Evolutionary conservation across 2,888 invertebrate genomes (phyloP), one percentile per base, ranked within the genome.

Genomic region (Cistogaster globosa): DNA sequence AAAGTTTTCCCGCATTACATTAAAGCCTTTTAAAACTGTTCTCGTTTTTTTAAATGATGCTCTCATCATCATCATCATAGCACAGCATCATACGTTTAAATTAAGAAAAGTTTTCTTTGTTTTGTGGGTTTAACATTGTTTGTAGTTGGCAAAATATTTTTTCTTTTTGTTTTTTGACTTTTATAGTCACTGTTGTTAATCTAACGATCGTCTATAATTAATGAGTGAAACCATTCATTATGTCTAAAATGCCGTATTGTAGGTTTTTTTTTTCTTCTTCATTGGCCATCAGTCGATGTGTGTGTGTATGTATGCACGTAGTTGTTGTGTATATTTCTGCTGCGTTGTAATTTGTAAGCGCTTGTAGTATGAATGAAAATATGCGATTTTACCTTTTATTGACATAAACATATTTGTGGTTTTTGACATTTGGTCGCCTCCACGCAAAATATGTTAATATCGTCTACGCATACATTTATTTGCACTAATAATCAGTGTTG

Each of bases 161-260:
- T 74, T 79, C 55, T 72, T 36, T 36, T 57, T 68, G 45, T 69
- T 74, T 26, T 57, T 55, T 26, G 1, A 26, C 26, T 38, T 57
- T 51, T 67, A 55, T 71, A 80, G 72, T 67, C 79, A 74, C 60
- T 71, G 69, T 63, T 69, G 69, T 77, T 83, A 83, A 83, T 83
- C 82, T 83, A 83, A 77, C 71, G 82, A 83, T 83, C 76, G 67
- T 48, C 74, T 82, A 78, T 85, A 82, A 82, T 85, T 85, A 85
- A 79, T 85, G 78, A 82, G 78, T 85, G 82, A 85, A 85, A 82
- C 85, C 85, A 85, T 85, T 85, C 85, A 85, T 85, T 85, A 85
- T 75, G 72, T 83, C 83, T 76, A 65, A 77, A 82, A 81, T 63
- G 76, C 55, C 62, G 72, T 82, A 75, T 75, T 85, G 60, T 68